Conservation (phyloP, 2,113 vertebrate genomes). For the Myodes glareolus region DNA sequence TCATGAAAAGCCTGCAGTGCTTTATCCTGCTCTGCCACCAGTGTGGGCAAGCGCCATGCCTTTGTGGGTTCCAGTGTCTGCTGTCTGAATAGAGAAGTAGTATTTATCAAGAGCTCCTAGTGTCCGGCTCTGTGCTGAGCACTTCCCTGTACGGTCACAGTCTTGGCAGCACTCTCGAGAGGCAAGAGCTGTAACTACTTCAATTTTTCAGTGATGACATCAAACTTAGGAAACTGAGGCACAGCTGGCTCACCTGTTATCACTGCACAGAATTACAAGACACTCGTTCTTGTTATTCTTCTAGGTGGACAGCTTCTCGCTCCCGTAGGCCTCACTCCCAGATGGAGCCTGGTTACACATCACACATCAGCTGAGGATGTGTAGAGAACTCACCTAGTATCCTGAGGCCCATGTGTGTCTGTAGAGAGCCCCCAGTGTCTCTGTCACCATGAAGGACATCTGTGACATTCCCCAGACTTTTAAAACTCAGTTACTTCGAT, state of each 20-base stretch:
- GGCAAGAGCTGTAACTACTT: not conserved
- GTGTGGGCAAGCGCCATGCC: not conserved
- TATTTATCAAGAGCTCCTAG: not conserved
- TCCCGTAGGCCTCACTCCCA: not conserved
- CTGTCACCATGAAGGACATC: not conserved
- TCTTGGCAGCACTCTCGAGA: not conserved
- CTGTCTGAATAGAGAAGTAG: not conserved
- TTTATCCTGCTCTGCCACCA: not conserved
- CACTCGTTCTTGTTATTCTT: not conserved
- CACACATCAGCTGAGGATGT: not conserved
- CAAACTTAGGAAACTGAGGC: not conserved
- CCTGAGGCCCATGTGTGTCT: not conserved
- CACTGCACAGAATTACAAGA: not conserved
- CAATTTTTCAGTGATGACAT: not conserved
- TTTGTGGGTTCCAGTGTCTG: not conserved
- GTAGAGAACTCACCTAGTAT: not conserved
- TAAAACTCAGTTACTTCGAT: not conserved
- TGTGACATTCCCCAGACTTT: not conserved
- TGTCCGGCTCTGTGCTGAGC: not conserved
- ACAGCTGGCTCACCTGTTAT: accelerated
- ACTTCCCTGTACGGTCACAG: not conserved
- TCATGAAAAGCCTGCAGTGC: not conserved
- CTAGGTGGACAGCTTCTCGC: accelerated
- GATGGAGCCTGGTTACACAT: accelerated
- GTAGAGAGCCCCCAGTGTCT: not conserved